Percentiles rank a stretch among this genome's conserved stretches.
phyloP scores from a whole-genome alignment of 2,797 vertebrate genomes.

The Hyperoplus lanceolatus region DNA sequence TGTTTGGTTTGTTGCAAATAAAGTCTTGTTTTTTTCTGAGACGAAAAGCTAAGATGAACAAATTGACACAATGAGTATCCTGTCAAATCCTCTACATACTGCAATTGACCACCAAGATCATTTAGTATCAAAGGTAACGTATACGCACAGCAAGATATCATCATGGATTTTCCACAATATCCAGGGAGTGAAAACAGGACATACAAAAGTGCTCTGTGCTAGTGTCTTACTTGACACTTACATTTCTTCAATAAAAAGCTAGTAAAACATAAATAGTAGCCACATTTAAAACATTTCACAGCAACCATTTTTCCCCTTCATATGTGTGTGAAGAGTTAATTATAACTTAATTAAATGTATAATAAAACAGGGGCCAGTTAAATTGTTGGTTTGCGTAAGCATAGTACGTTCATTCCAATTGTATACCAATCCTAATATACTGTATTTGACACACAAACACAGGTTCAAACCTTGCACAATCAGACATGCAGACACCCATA shows the following conservation, averaged over 20 bases:
- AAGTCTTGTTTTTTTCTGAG: no score
- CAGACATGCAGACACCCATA: not conserved
- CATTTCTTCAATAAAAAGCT: conserved; percentile 1
- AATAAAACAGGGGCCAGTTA: not conserved
- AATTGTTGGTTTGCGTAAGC: not conserved
- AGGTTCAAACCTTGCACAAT: not conserved
- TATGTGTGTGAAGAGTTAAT: not conserved
- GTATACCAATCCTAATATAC: not conserved
- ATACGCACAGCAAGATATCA: not conserved
- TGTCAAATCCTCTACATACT: not conserved
- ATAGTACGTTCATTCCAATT: not conserved
- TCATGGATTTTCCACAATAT: not conserved
- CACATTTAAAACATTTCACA: not conserved
- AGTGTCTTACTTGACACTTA: not conserved
- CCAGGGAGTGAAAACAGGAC: not conserved
- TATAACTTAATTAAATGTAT: not conserved
- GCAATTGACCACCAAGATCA: not conserved
- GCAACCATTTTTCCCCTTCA: not conserved
- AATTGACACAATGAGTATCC: conserved; percentile 4
- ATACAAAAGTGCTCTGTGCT: not conserved
- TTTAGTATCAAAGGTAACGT: not conserved
- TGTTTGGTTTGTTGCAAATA: conserved; percentile 1
- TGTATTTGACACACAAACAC: not conserved
- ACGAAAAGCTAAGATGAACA: conserved; percentile 22
- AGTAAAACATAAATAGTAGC: not conserved